A percentile compares a stretch with the other conserved stretches of the same genome.
phyloP scores from a whole-genome alignment of 2,888 invertebrate species.

The Pollenia amentaria region DNA sequence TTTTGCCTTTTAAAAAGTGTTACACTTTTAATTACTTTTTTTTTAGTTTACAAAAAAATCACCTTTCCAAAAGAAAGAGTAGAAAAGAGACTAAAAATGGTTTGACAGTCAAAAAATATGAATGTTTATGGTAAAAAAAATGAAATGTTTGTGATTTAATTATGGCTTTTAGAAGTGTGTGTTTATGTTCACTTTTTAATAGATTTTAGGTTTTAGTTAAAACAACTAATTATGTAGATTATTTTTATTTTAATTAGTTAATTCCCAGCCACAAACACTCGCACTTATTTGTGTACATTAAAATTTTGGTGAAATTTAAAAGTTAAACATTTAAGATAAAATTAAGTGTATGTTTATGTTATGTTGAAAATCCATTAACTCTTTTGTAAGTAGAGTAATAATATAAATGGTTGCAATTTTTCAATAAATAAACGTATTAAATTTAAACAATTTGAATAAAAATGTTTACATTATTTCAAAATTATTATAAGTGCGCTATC shows the following conservation, averaged over 20 bases:
- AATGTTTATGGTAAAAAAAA: constrained; percentile 5
- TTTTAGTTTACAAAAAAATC: constrained; percentile 1
- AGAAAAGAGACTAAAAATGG: neutral
- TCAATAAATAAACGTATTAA: too few relatives aligned
- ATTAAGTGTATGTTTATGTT: neutral
- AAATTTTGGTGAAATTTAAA: constrained; percentile 45
- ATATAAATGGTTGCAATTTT: too few relatives aligned
- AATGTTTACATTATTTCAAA: too few relatives aligned
- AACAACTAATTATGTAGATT: constrained; percentile 31
- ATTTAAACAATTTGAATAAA: too few relatives aligned
- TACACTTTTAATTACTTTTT: constrained; percentile 64
- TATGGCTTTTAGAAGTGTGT: neutral
- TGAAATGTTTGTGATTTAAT: constrained; percentile 37
- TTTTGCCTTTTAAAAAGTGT: constrained; percentile 39
- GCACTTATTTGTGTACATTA: neutral
- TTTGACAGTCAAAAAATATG: constrained; percentile 44
- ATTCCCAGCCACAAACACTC: constrained; percentile 10
- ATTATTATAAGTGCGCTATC: too few relatives aligned
- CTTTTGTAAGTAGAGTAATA: neutral
- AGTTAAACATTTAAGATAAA: neutral
- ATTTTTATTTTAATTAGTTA: neutral
- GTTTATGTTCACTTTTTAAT: constrained; percentile 35
- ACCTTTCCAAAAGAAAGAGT: neutral
- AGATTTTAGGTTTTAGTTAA: constrained; percentile 52
- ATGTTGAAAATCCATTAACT: neutral